Evolutionary conservation across 1,140 invertebrate genomes (phyloP).

Genomic region (Diuraphis noxia): DNA sequence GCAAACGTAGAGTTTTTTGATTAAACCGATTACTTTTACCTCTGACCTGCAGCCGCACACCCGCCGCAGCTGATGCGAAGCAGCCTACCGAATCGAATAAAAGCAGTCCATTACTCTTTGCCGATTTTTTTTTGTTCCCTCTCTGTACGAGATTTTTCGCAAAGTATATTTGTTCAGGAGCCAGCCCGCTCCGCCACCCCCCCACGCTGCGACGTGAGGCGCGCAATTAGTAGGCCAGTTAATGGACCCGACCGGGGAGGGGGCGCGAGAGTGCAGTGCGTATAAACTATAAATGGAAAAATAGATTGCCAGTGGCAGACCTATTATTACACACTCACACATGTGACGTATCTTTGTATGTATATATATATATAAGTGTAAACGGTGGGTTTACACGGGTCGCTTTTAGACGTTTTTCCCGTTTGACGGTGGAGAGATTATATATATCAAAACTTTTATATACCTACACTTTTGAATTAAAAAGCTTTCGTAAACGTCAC

Average conservation of each 20-base stretch:
- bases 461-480: background rate
- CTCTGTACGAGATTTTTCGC: background rate
- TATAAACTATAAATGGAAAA: conserved; percentile 46
- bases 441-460: conserved; percentile 21
- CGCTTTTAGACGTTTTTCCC: background rate
- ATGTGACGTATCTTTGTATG: background rate
- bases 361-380: background rate
- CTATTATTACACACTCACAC: conserved; percentile 8
- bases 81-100: conserved; percentile 18
- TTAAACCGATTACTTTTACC: conserved; percentile 53
- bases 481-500: background rate
- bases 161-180: conserved; percentile 40
- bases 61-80: background rate
- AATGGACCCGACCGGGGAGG: conserved; percentile 13
- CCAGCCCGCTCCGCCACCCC: background rate
- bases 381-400: background rate
- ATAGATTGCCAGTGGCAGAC: conserved; percentile 35
- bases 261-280: background rate
- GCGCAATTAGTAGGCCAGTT: conserved; percentile 46
- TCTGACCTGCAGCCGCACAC: conserved; percentile 4
- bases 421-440: background rate
- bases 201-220: background rate
- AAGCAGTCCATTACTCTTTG: conserved; percentile 46
- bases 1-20: conserved; percentile 23
- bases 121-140: conserved; percentile 25